Percentiles rank a stretch among this genome's conserved stretches.
phyloP scores from a whole-genome alignment of 2,888 invertebrate species.

The Heliconius erato region DNA sequence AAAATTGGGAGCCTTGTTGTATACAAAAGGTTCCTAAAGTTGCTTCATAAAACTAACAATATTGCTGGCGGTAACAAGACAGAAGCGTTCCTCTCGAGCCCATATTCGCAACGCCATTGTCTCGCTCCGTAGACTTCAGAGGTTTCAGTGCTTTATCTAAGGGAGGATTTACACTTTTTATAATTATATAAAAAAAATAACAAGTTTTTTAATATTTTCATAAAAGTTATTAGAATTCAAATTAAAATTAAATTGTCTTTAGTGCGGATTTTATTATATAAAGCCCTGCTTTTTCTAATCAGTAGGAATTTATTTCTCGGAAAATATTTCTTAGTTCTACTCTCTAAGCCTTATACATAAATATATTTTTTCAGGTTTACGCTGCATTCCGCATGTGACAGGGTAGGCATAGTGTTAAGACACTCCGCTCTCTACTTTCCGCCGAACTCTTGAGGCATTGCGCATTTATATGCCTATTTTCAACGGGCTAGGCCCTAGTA shows the following conservation, averaged over 20 bases:
- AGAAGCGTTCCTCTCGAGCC: conserved; percentile 79
- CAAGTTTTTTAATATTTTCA: background rate
- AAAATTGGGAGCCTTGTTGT: conserved; percentile 43
- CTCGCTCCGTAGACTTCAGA: conserved; percentile 80
- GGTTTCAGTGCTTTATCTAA: conserved; percentile 71
- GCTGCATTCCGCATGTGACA: too few relatives aligned
- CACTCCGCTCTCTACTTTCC: too few relatives aligned
- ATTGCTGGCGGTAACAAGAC: conserved; percentile 83
- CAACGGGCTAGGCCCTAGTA: too few relatives aligned
- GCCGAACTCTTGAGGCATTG: too few relatives aligned
- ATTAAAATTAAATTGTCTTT: background rate
- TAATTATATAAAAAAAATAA: background rate
- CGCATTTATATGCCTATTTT: too few relatives aligned
- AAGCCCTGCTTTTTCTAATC: background rate
- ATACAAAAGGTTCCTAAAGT: conserved; percentile 75
- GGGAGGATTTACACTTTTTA: conserved; percentile 26
- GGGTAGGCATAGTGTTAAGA: too few relatives aligned
- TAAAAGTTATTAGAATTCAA: background rate
- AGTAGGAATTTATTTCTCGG: too few relatives aligned
- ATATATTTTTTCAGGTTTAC: too few relatives aligned
- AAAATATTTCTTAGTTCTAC: too few relatives aligned
- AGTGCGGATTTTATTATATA: too few relatives aligned
- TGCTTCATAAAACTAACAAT: conserved; percentile 84
- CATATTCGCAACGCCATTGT: conserved; percentile 80
- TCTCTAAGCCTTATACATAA: too few relatives aligned